A percentile compares a stretch with the other conserved stretches of the same genome.
phyloP scores from a whole-genome alignment of 1,140 invertebrate species.

The Gryllus bimaculatus region DNA sequence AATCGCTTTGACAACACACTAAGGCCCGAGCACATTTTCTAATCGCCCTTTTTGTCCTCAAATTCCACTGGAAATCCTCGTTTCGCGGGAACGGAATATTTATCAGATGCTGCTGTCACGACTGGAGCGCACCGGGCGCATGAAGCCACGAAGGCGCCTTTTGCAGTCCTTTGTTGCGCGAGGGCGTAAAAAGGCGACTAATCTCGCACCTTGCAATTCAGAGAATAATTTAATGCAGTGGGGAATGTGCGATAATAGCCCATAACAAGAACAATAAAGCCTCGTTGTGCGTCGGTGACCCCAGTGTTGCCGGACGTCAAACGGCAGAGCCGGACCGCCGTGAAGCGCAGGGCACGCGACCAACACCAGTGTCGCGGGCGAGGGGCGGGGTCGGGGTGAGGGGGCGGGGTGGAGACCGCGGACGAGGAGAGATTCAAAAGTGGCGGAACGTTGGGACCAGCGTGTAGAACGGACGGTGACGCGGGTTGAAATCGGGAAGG shows the following conservation, averaged over 20 bases:
- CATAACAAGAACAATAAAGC: neutral
- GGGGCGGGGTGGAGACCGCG: no score
- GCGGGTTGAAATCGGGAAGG: no score
- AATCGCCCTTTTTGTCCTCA: no score
- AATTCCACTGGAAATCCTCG: no score
- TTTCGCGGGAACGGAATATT: no score
- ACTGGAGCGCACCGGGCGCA: no score
- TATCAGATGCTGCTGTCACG: no score
- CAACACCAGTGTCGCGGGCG: neutral
- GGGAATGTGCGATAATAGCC: neutral
- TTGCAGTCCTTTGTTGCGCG: neutral
- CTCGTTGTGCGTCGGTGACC: neutral
- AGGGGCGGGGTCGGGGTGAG: neutral
- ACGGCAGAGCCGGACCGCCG: neutral
- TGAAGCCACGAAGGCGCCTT: neutral
- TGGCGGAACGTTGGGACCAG: no score
- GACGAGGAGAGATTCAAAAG: neutral
- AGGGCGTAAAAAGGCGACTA: neutral
- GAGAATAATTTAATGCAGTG: neutral
- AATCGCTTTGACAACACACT: no score
- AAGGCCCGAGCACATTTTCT: no score
- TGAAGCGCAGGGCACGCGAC: neutral
- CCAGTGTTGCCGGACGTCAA: neutral
- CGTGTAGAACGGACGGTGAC: no score
- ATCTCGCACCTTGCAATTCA: neutral